Evolutionary conservation across 2,888 invertebrate species (phyloP).

Genomic region (Galerucella calmariensis): DNA sequence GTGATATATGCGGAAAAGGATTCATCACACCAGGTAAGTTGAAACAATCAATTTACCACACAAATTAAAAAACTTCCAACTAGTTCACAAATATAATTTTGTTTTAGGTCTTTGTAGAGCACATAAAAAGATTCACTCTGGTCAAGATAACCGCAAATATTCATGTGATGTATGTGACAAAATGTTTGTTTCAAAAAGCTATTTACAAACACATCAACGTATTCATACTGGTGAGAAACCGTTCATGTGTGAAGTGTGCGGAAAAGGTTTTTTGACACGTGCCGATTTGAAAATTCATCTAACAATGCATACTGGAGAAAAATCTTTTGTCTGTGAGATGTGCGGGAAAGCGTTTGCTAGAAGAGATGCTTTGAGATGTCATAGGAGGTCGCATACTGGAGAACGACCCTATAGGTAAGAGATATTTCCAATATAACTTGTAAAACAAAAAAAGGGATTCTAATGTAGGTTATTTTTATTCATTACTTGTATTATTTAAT

Average conservation of each 20-base stretch:
- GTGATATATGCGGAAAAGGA: constrained; percentile 70
- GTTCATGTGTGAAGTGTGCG: constrained; percentile 71
- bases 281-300: constrained; percentile 71
- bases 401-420: constrained; percentile 68
- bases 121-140: constrained; percentile 71
- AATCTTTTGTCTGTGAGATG: constrained; percentile 71
- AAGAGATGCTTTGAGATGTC: constrained; percentile 70
- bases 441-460: not conserved
- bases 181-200: constrained; percentile 72
- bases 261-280: constrained; percentile 70
- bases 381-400: constrained; percentile 70
- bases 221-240: constrained; percentile 73
- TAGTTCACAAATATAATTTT: constrained; percentile 17
- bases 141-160: constrained; percentile 70
- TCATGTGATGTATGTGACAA: constrained; percentile 71
- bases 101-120: constrained; percentile 68
- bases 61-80: constrained; percentile 6
- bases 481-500: not conserved
- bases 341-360: constrained; percentile 73
- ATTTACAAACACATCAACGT: constrained; percentile 69
- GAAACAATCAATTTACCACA: not conserved
- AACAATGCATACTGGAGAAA: constrained; percentile 73
- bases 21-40: constrained; percentile 69
- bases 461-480: not conserved
- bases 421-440: not conserved